Conservation (phyloP, 2,888 invertebrate species). For the Dyspetes luteomarginatus region DNA sequence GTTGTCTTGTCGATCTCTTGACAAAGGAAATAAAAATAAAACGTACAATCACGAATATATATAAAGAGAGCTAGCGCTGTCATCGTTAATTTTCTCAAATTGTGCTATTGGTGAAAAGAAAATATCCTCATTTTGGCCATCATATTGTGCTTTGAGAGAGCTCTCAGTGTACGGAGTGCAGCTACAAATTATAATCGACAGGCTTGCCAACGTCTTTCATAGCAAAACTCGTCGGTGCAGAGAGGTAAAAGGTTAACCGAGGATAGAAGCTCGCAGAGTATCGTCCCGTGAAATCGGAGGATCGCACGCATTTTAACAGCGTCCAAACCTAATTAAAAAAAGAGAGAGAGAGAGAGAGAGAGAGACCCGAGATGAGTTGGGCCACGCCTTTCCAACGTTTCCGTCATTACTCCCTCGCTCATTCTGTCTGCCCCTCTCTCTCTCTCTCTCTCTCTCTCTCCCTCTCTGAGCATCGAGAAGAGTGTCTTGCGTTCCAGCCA, state of each 20-base stretch:
- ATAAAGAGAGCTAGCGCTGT: no score
- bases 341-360: conserved; percentile 2
- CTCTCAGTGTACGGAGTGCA: no score
- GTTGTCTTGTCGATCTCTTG: conserved; percentile 13
- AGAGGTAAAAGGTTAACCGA: conserved; percentile 74
- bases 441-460: background rate
- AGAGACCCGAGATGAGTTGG: conserved; percentile 30
- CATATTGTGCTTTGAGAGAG: no score
- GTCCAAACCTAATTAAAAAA: conserved; percentile 71
- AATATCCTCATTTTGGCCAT: no score
- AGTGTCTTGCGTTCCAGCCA: conserved; percentile 44
- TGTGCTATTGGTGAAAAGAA: no score
- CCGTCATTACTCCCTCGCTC: conserved; percentile 59
- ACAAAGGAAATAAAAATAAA: background rate
- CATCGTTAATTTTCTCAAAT: no score
- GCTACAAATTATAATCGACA: no score
- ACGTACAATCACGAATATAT: background rate
- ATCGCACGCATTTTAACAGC: conserved; percentile 70
- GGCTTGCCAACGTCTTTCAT: conserved; percentile 22
- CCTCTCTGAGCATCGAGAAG: background rate
- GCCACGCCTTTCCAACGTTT: conserved; percentile 59
- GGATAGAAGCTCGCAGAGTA: conserved; percentile 55
- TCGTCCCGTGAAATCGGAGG: conserved; percentile 76
- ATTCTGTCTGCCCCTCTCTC: background rate
- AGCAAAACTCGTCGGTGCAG: conserved; percentile 35